phyloP scores from a whole-genome alignment of 2,797 vertebrate genomes.

The Eidolon dupreanum region DNA sequence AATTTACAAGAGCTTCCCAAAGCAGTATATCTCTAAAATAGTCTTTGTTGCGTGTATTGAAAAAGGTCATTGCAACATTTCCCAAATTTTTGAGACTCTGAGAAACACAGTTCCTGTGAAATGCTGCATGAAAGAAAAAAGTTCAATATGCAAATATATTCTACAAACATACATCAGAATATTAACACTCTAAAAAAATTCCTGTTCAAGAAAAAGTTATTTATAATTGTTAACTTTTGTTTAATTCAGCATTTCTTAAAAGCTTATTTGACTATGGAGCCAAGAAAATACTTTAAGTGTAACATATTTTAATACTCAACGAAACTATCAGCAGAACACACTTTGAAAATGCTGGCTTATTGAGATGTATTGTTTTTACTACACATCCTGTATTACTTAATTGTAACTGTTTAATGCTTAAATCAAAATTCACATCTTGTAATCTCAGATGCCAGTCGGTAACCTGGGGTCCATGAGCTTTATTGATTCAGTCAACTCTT shows the following conservation, averaged over 20 bases:
- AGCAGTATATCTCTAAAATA: not conserved
- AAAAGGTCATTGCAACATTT: conserved; percentile 9
- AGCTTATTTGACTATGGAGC: not conserved
- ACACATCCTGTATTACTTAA: not conserved
- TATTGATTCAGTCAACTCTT: not conserved
- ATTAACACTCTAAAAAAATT: not conserved
- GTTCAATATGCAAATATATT: not conserved
- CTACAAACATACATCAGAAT: not conserved
- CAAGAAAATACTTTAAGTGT: not conserved
- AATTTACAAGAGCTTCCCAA: not conserved
- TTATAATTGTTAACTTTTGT: conserved; percentile 13
- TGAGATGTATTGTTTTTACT: not conserved
- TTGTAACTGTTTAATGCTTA: not conserved
- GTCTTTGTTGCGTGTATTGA: not conserved
- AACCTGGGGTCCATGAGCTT: not conserved
- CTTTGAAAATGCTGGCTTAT: not conserved
- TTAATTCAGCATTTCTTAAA: conserved; percentile 13
- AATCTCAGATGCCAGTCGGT: not conserved
- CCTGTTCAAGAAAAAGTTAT: not conserved
- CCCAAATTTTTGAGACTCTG: not conserved
- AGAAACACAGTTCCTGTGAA: not conserved
- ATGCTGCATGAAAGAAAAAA: not conserved
- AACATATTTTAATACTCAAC: not conserved
- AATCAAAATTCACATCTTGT: not conserved
- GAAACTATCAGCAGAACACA: not conserved